Evolutionary conservation across 1,140 invertebrate genomes (phyloP).

Genomic region (Helicoverpa armigera): DNA sequence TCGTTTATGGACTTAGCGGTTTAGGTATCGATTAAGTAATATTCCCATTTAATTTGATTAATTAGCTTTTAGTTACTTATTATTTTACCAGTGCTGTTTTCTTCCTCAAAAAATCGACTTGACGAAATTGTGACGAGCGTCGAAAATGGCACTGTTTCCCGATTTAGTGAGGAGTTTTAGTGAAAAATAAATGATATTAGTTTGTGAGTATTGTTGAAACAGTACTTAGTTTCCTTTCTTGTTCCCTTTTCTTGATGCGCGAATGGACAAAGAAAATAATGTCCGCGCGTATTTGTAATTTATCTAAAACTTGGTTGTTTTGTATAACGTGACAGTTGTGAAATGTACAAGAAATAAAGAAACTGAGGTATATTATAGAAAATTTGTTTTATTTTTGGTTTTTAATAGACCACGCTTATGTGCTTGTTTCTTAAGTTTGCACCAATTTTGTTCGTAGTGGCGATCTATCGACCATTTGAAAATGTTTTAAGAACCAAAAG

Average conservation of each 20-base stretch:
- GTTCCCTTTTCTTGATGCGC: constrained; percentile 57
- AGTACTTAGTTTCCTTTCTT: constrained; percentile 64
- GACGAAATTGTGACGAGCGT: constrained; percentile 54
- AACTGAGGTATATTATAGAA: constrained; percentile 63
- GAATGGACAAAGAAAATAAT: constrained; percentile 19
- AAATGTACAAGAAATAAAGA: constrained; percentile 74
- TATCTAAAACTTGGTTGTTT: constrained; percentile 59
- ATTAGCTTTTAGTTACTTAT: constrained; percentile 71
- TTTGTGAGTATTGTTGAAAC: constrained; percentile 65
- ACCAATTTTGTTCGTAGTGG: constrained; percentile 59
- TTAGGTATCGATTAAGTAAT: constrained; percentile 79
- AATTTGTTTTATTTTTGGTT: constrained; percentile 71
- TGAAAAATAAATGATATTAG: constrained; percentile 63
- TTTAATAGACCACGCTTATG: constrained; percentile 63
- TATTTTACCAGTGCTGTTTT: constrained; percentile 74
- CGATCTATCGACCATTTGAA: constrained; percentile 47
- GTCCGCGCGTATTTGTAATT: constrained; percentile 33
- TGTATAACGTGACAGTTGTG: constrained; percentile 66
- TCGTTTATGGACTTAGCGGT: constrained; percentile 66
- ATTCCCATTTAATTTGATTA: constrained; percentile 78
- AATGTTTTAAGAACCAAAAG: constrained; percentile 76
- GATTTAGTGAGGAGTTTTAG: constrained; percentile 62
- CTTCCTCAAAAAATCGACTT: constrained; percentile 53
- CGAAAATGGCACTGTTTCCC: constrained; percentile 70
- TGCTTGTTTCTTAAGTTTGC: constrained; percentile 74